Evolutionary conservation across 2,797 vertebrate species (phyloP), one percentile per base, ranked within the genome.

Genomic region (Vultur gryphus): DNA sequence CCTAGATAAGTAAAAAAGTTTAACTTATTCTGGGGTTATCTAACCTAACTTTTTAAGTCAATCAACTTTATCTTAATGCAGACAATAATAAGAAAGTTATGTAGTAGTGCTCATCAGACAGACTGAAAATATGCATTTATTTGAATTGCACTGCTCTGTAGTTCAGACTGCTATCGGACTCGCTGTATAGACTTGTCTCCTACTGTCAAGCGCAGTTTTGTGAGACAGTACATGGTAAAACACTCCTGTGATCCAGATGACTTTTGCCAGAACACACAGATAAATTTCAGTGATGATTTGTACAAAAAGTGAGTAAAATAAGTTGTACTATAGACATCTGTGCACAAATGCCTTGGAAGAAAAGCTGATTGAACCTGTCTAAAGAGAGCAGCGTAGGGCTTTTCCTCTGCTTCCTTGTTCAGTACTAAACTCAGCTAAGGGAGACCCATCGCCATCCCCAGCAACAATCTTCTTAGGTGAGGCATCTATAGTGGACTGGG

Each of bases 371-470:
- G 72, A 87, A 81, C 12, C 16, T 78, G 67, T 24, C 52, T 67
- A 46, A 69, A 90, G 58, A 67, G 5, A 88, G 17, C 12, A 64
- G 41, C 2, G 4, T 3, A 61, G 17, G 10, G 54, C 24, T 58
- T 35, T 52, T 82, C 51, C 41, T 59, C 44, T 72, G 35, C 33
- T 54, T 35, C 25, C 33, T 31, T 25, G 25, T 28, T 65, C 67
- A 71, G 67, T 35, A 39, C 17, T 44, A 39, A 82, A 48, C 33
- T 80, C 35, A 46, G 43, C 24, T 29, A n/a, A 55, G 14, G 25
- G 21, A 59, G n/a, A 89, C 13, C 17, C 61, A 61, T 3, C 2
- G 1, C 14, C 0, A 0, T 6, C 10, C 28, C 44, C 44, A 58
- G 52, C 37, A 57, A 52, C 37, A 61, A 0, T 4, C 41, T 72